A percentile compares a stretch with the other conserved stretches of the same genome.
phyloP scores from a whole-genome alignment of 1,140 invertebrate species.

The Musca domestica region DNA sequence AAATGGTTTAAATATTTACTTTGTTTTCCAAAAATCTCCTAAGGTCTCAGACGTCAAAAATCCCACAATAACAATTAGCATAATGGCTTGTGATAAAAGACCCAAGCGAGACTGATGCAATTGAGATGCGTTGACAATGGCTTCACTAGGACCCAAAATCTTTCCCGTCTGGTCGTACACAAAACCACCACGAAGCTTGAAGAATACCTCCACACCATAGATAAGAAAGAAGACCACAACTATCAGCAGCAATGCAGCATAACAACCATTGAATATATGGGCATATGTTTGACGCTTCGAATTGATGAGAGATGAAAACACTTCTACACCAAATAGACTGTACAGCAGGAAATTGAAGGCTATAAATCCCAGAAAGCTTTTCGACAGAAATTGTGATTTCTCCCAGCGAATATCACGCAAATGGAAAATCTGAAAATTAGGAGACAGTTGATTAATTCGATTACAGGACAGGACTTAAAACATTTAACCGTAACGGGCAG shows the following conservation, averaged over 20 bases:
- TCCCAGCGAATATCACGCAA: conserved; percentile 83
- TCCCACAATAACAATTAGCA: conserved; percentile 79
- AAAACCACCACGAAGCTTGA: conserved; percentile 73
- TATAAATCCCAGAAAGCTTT: conserved; percentile 88
- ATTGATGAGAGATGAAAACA: conserved; percentile 55
- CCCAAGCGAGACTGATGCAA: conserved; percentile 86
- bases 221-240: conserved; percentile 92
- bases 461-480: too few species aligned
- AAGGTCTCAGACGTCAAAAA: conserved; percentile 88
- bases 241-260: conserved; percentile 84
- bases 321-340: conserved; percentile 78
- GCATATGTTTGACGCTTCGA: conserved; percentile 45
- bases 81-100: conserved; percentile 81
- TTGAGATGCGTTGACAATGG: conserved; percentile 78
- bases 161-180: conserved; percentile 52
- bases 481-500: too few species aligned
- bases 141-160: conserved; percentile 46
- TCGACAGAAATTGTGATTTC: conserved; percentile 84
- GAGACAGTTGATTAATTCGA: neutral
- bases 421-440: conserved; percentile 77
- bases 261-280: conserved; percentile 88
- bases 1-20: conserved; percentile 58
- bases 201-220: conserved; percentile 92
- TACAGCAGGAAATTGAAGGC: conserved; percentile 88
- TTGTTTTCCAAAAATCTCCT: conserved; percentile 88